Conservation (phyloP, 2,888 invertebrate species). For the Perizoma flavofasciatum region DNA sequence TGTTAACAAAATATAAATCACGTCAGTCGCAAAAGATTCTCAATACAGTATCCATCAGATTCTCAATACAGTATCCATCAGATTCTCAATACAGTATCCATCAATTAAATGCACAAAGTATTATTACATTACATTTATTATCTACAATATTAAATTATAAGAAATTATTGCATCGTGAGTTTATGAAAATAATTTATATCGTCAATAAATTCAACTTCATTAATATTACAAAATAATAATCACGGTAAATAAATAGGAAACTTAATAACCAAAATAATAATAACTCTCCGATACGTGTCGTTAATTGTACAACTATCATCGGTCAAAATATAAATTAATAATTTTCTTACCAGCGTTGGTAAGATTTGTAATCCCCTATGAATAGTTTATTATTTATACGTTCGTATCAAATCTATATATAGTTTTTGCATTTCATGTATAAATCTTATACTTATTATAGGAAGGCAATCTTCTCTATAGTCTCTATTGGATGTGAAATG, state of each 20-base stretch:
- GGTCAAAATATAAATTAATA: constrained; percentile 37
- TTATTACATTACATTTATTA: constrained; percentile 50
- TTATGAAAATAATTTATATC: constrained; percentile 35
- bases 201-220: constrained; percentile 26
- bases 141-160: constrained; percentile 39
- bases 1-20: constrained; percentile 49
- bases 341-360: constrained; percentile 26
- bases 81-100: constrained; percentile 44
- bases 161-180: constrained; percentile 49
- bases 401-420: constrained; percentile 66
- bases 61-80: constrained; percentile 49
- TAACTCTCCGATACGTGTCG: constrained; percentile 4
- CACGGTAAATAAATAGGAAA: constrained; percentile 44
- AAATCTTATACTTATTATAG: constrained; percentile 44
- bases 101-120: constrained; percentile 25
- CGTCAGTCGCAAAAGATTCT: constrained; percentile 55
- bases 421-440: constrained; percentile 50
- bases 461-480: constrained; percentile 48
- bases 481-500: constrained; percentile 21
- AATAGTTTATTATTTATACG: constrained; percentile 32
- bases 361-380: constrained; percentile 33
- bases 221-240: constrained; percentile 25
- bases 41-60: constrained; percentile 46
- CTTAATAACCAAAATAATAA: constrained; percentile 22
- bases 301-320: constrained; percentile 29